Conservation (phyloP, 2,888 invertebrate species). For the Oxystoma pomonae region DNA sequence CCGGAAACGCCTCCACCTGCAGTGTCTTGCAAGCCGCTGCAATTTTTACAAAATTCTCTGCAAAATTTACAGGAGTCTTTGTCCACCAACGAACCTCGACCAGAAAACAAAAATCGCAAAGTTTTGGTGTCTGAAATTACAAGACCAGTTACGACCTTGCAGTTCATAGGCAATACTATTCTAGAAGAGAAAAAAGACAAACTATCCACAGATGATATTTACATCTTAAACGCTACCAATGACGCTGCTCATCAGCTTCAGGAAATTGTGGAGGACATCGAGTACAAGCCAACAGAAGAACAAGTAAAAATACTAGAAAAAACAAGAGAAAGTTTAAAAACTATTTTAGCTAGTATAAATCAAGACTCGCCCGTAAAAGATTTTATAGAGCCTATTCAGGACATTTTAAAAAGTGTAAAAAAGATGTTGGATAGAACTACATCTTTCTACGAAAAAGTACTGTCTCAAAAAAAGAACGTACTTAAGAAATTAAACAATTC, state of each 20-base stretch:
- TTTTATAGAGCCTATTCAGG: constrained; percentile 45
- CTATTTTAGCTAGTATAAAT: constrained; percentile 40
- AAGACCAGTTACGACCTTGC: constrained; percentile 41
- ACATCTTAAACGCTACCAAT: constrained; percentile 37
- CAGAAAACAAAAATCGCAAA: constrained; percentile 35
- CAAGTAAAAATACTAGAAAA: constrained; percentile 25
- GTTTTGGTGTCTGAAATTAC: constrained; percentile 38
- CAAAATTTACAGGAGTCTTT: constrained; percentile 40
- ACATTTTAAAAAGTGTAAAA: constrained; percentile 38
- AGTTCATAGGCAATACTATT: constrained; percentile 40
- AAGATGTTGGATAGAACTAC: constrained; percentile 35
- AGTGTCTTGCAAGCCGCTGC: constrained; percentile 28
- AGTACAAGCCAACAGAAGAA: constrained; percentile 19
- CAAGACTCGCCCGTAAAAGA: constrained; percentile 45
- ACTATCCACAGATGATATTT: constrained; percentile 38
- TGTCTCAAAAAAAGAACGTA: constrained; percentile 20
- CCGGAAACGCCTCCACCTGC: constrained; percentile 25
- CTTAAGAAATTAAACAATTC: constrained; percentile 13
- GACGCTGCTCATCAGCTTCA: constrained; percentile 37
- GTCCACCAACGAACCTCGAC: constrained; percentile 26
- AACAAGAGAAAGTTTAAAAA: constrained; percentile 29
- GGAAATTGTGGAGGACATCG: constrained; percentile 29
- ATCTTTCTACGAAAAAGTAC: constrained; percentile 24
- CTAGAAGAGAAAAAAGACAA: constrained; percentile 40
- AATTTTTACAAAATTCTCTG: constrained; percentile 36